These are phyloP conservation scores for Cathartes aura DNA, from an alignment of 2,113 vertebrate genomes.

Conservation along the genomic window DNA sequence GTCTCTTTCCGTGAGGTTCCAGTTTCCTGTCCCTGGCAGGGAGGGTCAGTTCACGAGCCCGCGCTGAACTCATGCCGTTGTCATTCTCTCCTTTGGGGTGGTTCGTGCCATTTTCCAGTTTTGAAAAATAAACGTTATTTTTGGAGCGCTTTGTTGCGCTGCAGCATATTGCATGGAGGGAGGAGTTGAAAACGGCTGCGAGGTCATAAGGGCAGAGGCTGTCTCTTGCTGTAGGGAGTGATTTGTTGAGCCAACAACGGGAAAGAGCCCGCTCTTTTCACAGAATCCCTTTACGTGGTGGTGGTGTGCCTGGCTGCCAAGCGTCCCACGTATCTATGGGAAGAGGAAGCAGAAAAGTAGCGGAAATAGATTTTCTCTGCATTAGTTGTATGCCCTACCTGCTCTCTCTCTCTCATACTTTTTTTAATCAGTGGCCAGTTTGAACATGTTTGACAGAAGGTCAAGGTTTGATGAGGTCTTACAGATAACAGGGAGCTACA, in stretches of 20 bases:
- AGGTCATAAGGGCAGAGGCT: not conserved
- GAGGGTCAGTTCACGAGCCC: not conserved
- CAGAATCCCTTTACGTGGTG: not conserved
- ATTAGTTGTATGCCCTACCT: not conserved
- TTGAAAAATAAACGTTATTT: slow-evolving; percentile 49
- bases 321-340: not conserved
- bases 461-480: not conserved
- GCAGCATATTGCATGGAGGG: not conserved
- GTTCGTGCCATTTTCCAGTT: slow-evolving; percentile 59
- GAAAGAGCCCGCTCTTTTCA: not conserved
- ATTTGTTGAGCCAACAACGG: not conserved
- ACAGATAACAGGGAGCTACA: not conserved
- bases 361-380: not conserved
- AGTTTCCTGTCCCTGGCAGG: slow-evolving; percentile 42
- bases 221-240: not conserved
- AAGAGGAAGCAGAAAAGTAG: not conserved
- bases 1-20: not conserved
- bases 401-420: not conserved
- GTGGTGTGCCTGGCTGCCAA: not conserved
- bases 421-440: not conserved
- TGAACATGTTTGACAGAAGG: not conserved
- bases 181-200: not conserved
- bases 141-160: slow-evolving; percentile 38
- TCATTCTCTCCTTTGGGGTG: slow-evolving; percentile 44
- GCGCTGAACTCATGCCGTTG: not conserved